These are phyloP conservation scores for Ametastegia equiseti DNA, from an alignment of 2,888 invertebrate genomes.

Conservation along the genomic window DNA sequence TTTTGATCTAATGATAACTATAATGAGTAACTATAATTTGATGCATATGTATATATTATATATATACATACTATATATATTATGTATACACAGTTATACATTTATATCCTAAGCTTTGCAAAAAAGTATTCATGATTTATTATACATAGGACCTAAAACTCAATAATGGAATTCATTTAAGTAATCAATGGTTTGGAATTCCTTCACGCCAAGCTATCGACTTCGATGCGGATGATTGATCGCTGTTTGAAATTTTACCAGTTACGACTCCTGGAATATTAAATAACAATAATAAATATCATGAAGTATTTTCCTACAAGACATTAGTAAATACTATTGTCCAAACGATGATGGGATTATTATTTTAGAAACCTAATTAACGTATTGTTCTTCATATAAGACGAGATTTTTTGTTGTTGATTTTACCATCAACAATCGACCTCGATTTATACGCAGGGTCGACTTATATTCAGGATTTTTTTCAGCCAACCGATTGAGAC, in stretches of 20 bases:
- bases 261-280: conserved; percentile 14
- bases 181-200: conserved; percentile 11
- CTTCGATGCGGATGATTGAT: neutral
- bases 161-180: conserved; percentile 23
- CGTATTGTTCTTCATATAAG: neutral
- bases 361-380: neutral
- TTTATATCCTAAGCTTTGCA: conserved; percentile 10
- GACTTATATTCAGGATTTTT: too few relatives aligned
- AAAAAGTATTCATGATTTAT: conserved; percentile 7
- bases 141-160: conserved; percentile 18
- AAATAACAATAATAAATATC: neutral
- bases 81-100: conserved; percentile 27
- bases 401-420: too few relatives aligned
- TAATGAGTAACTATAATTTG: neutral
- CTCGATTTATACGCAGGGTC: too few relatives aligned
- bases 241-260: neutral
- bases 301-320: neutral
- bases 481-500: too few relatives aligned
- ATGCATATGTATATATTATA: neutral
- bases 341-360: neutral
- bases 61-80: neutral
- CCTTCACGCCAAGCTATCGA: neutral
- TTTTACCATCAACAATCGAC: too few relatives aligned
- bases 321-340: neutral
- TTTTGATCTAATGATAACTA: conserved; percentile 8